Evolutionary conservation across 1,140 invertebrate species (phyloP).

Genomic region (Manduca sexta): DNA sequence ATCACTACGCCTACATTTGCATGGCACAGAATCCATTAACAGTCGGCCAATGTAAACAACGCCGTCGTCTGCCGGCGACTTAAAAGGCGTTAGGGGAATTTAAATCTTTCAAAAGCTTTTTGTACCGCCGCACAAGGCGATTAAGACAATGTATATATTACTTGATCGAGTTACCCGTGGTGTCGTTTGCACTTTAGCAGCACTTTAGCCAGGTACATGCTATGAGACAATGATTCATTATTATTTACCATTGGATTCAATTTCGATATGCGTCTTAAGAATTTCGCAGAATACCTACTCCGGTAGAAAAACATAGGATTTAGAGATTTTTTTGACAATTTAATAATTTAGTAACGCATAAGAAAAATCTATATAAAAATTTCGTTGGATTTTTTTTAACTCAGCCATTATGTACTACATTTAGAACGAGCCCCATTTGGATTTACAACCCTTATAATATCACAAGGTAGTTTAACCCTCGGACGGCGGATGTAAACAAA

Average conservation of each 20-base stretch:
- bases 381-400: conserved; percentile 1
- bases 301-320: too few relatives aligned
- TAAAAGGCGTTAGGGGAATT: conserved; percentile 38
- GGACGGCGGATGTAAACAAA: conserved; percentile 57
- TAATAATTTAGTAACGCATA: too few relatives aligned
- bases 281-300: too few relatives aligned
- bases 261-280: not conserved
- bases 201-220: too few relatives aligned
- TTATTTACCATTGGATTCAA: too few relatives aligned
- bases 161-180: not conserved
- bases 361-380: too few relatives aligned
- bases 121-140: conserved; percentile 29
- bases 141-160: conserved; percentile 19
- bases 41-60: conserved; percentile 40
- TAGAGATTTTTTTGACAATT: too few relatives aligned
- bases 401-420: not conserved
- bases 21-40: conserved; percentile 41
- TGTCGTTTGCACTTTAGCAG: not conserved
- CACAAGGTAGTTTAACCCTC: conserved; percentile 37
- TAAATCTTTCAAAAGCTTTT: conserved; percentile 31
- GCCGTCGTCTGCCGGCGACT: conserved; percentile 34
- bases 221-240: too few relatives aligned
- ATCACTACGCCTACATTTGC: conserved; percentile 35
- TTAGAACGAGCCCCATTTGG: not conserved
- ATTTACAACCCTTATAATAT: conserved; percentile 4